Conservation (phyloP, 2,888 invertebrate species). For the Mechanitis mazaeus region DNA sequence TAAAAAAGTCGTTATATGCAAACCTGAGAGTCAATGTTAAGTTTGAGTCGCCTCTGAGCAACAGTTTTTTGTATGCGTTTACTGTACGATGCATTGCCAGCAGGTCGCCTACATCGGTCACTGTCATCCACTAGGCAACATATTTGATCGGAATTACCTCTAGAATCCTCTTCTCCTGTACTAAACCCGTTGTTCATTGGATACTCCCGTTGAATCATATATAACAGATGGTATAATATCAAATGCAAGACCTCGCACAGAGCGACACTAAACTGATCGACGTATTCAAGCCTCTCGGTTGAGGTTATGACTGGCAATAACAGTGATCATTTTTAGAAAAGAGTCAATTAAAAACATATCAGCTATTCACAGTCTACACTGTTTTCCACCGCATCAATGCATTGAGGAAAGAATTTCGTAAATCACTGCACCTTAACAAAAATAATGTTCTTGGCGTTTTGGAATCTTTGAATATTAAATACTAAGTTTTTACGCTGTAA, state of each 20-base stretch:
- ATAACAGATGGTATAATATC: constrained; percentile 61
- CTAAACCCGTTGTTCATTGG: constrained; percentile 91
- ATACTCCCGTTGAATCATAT: constrained; percentile 77
- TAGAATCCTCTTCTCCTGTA: constrained; percentile 93
- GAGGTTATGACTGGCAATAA: constrained; percentile 68
- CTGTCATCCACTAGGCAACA: constrained; percentile 95
- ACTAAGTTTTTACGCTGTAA: constrained; percentile 17
- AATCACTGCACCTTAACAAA: constrained; percentile 51
- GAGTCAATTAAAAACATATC: constrained; percentile 47
- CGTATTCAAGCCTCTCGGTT: constrained; percentile 62
- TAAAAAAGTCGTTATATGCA: constrained; percentile 20
- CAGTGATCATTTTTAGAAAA: constrained; percentile 49
- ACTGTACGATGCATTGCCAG: constrained; percentile 97
- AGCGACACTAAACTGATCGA: constrained; percentile 53
- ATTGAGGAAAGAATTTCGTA: constrained; percentile 37
- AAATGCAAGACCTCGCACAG: constrained; percentile 52
- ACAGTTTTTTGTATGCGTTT: constrained; percentile 98
- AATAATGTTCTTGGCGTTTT: constrained; percentile 49
- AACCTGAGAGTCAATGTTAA: constrained; percentile 85
- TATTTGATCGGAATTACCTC: constrained; percentile 90
- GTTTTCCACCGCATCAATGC: constrained; percentile 36
- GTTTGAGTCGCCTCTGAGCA: constrained; percentile 90
- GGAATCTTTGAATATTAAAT: constrained; percentile 32
- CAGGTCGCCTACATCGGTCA: constrained; percentile 89
- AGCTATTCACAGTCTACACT: constrained; percentile 34